phyloP scores from a whole-genome alignment of 1,140 invertebrate genomes.

The Drosophila kikkawai region DNA sequence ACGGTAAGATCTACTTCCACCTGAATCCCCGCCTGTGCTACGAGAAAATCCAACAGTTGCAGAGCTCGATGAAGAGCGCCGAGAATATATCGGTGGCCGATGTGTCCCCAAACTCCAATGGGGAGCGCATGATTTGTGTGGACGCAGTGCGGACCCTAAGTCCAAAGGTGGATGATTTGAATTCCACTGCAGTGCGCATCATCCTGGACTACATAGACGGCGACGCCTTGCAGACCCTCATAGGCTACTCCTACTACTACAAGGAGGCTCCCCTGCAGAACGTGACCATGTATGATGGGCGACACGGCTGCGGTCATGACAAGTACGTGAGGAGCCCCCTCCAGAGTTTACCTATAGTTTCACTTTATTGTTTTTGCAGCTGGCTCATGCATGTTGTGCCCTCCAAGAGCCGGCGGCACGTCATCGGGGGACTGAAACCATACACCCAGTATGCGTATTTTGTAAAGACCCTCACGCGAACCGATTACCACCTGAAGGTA shows the following conservation, averaged over 20 bases:
- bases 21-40: constrained; percentile 96
- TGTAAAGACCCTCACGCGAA: constrained; percentile 94
- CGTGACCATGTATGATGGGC: constrained; percentile 91
- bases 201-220: constrained; percentile 87
- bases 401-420: constrained; percentile 75
- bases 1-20: constrained; percentile 94
- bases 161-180: constrained; percentile 57
- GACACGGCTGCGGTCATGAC: constrained; percentile 92
- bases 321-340: constrained; percentile 32
- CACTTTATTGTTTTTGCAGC: constrained; percentile 39
- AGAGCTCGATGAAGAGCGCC: constrained; percentile 42
- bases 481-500: constrained; percentile 88
- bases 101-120: constrained; percentile 94
- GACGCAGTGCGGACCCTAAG: constrained; percentile 24
- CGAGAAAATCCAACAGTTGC: constrained; percentile 88
- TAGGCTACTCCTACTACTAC: constrained; percentile 92
- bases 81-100: constrained; percentile 88
- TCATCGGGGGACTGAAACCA: constrained; percentile 90
- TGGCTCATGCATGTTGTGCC: constrained; percentile 83
- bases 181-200: constrained; percentile 86
- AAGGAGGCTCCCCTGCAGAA: constrained; percentile 89
- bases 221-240: constrained; percentile 88
- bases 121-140: constrained; percentile 93
- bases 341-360: background rate
- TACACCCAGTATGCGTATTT: constrained; percentile 96